A percentile compares a stretch with the other conserved stretches of the same genome.
These are phyloP conservation scores for Drosophila fungiperda DNA, from an alignment of 2,888 invertebrate genomes.

Conservation along the genomic window DNA sequence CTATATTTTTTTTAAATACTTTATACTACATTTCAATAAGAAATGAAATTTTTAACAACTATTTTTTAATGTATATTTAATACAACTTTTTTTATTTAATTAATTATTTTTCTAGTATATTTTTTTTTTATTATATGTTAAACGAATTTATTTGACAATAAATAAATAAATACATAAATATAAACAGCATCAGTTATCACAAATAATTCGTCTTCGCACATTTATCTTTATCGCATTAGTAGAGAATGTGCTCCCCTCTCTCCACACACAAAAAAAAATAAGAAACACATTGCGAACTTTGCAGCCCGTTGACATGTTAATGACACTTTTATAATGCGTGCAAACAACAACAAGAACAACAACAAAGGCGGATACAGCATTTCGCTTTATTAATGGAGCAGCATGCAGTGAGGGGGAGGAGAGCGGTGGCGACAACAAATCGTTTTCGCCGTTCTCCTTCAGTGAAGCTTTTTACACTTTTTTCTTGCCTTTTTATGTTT, in stretches of 20 bases:
- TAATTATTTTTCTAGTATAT: not conserved
- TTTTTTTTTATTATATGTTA: not conserved
- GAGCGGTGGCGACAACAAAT: conserved; percentile 65
- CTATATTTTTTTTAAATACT: too few relatives aligned
- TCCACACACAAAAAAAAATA: conserved; percentile 12
- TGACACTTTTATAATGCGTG: conserved; percentile 77
- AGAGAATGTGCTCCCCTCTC: conserved; percentile 15
- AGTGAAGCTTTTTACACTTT: conserved; percentile 16
- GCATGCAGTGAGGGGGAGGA: conserved; percentile 11
- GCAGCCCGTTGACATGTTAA: conserved; percentile 77
- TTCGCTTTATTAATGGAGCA: conserved; percentile 73
- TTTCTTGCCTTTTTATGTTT: conserved; percentile 23
- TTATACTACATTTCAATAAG: not conserved
- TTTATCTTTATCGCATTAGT: conserved; percentile 26
- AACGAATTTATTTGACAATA: not conserved
- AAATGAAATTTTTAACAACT: not conserved
- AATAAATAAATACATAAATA: not conserved
- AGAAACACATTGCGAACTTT: conserved; percentile 58
- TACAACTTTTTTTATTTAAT: not conserved
- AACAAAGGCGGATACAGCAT: conserved; percentile 76
- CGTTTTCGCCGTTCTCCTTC: conserved; percentile 39
- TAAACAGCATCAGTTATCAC: conserved; percentile 5
- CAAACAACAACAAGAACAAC: conserved; percentile 41
- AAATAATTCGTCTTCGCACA: conserved; percentile 11
- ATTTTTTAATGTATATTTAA: too few relatives aligned